phyloP scores from a whole-genome alignment of 2,113 vertebrate genomes.

The Colaptes auratus region DNA sequence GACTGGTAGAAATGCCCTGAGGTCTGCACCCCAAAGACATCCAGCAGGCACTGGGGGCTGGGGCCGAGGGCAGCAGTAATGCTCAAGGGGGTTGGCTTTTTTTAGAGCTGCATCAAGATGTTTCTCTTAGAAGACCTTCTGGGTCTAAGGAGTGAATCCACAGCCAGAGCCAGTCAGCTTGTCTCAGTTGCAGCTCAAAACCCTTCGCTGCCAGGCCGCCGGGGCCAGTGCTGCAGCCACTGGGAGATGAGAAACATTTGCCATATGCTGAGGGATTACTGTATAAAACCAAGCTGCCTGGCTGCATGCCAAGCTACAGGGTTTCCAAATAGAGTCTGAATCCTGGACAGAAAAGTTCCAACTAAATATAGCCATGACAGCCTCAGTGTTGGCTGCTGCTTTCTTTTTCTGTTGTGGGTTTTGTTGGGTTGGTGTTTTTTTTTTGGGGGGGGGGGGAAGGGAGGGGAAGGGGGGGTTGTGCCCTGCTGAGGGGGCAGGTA shows the following conservation, averaged over 20 bases:
- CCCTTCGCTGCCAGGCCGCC: conserved; percentile 10
- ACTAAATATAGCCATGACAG: conserved; percentile 82
- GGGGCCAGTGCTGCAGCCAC: neutral
- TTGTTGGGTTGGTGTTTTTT: neutral
- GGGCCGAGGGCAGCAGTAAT: neutral
- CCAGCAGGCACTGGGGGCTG: fast-evolving
- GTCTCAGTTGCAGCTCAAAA: conserved; percentile 2
- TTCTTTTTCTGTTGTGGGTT: neutral
- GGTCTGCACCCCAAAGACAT: neutral
- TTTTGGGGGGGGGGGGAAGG: neutral
- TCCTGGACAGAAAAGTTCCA: conserved; percentile 73
- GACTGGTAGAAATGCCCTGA: neutral
- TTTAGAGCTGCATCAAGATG: neutral
- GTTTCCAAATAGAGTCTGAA: conserved; percentile 81
- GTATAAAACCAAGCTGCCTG: conserved; percentile 73
- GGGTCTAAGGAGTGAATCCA: neutral
- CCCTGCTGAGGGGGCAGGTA: conserved; percentile 14
- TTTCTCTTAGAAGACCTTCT: neutral
- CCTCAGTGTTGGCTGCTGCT: conserved; percentile 27
- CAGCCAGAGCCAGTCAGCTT: neutral
- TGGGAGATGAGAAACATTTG: conserved; percentile 57
- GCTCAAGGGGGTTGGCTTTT: fast-evolving
- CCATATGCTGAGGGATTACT: conserved; percentile 73
- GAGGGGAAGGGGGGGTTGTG: neutral
- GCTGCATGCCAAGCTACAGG: conserved; percentile 67